Conservation (phyloP, 2,888 invertebrate genomes). For the Nebria brevicollis region DNA sequence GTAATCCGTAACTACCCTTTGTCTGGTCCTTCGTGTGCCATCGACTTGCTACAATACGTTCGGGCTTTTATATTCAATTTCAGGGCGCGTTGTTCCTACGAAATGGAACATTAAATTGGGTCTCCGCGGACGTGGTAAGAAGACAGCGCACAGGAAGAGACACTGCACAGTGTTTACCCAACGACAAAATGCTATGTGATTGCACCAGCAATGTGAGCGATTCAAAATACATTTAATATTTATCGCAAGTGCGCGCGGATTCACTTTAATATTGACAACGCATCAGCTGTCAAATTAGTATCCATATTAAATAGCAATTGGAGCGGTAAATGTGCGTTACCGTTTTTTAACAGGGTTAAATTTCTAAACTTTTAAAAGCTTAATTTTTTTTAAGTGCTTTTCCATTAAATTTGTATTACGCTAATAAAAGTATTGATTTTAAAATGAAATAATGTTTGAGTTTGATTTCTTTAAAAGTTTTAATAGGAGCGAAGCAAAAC, state of each 20-base stretch:
- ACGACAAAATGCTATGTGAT: neutral
- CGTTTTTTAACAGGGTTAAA: neutral
- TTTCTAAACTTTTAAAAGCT: neutral
- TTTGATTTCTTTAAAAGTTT: neutral
- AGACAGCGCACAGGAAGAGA: neutral
- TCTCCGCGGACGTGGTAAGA: conserved; percentile 15
- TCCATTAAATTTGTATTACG: neutral
- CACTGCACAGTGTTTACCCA: conserved; percentile 38
- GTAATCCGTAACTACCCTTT: conserved; percentile 53
- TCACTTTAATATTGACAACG: conserved; percentile 8
- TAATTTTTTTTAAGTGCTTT: conserved; percentile 31
- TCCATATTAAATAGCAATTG: conserved; percentile 10
- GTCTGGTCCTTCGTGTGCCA: conserved; percentile 48
- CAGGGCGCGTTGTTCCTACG: conserved; percentile 29
- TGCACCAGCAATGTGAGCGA: neutral
- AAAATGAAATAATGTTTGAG: neutral
- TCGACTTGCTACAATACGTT: conserved; percentile 40
- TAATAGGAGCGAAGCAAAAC: too few relatives aligned
- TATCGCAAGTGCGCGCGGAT: neutral
- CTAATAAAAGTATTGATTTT: neutral
- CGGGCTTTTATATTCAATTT: conserved; percentile 44
- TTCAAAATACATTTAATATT: neutral
- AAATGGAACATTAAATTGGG: conserved; percentile 45
- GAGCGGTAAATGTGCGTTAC: conserved; percentile 4
- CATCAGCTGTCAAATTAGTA: conserved; percentile 35